Conservation (phyloP, 2,888 invertebrate genomes). For the Cosmia trapezina region DNA sequence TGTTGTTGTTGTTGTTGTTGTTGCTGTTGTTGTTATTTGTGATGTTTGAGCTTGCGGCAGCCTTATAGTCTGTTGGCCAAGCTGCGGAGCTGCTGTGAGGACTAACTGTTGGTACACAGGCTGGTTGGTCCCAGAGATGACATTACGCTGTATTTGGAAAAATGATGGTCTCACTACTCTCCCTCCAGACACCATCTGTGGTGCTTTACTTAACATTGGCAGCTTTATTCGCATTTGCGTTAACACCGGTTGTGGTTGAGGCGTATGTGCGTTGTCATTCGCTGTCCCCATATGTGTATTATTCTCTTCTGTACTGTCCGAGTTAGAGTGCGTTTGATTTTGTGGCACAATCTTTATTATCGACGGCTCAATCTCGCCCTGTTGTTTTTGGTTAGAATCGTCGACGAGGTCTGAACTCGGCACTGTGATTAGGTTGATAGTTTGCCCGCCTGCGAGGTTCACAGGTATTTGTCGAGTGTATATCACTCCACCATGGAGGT, state of each 20-base stretch:
- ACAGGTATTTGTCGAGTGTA: constrained; percentile 94
- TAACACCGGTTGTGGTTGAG: constrained; percentile 84
- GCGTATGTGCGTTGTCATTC: constrained; percentile 76
- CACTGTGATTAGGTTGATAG: constrained; percentile 90
- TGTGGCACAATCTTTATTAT: constrained; percentile 88
- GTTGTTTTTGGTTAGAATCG: constrained; percentile 83
- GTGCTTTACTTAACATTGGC: constrained; percentile 88
- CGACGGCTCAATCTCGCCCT: constrained; percentile 83
- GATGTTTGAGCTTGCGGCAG: constrained; percentile 78
- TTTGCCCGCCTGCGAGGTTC: constrained; percentile 89
- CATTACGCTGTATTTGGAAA: constrained; percentile 91
- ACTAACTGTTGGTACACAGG: constrained; percentile 89
- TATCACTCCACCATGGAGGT: constrained; percentile 92
- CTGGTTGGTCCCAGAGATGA: constrained; percentile 90
- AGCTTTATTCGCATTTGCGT: constrained; percentile 89
- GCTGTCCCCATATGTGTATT: constrained; percentile 72
- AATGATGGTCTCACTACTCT: constrained; percentile 90
- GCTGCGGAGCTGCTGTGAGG: constrained; percentile 85
- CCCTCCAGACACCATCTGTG: constrained; percentile 90
- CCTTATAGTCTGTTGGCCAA: constrained; percentile 85
- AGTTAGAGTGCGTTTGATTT: constrained; percentile 73
- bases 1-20: constrained; percentile 26
- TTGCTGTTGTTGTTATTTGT: constrained; percentile 28
- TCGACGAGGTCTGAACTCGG: constrained; percentile 86
- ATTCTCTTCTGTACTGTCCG: constrained; percentile 69